Percentiles rank a stretch among this genome's conserved stretches.
phyloP scores from a whole-genome alignment of 2,888 invertebrate species.

The Lobophora halterata region DNA sequence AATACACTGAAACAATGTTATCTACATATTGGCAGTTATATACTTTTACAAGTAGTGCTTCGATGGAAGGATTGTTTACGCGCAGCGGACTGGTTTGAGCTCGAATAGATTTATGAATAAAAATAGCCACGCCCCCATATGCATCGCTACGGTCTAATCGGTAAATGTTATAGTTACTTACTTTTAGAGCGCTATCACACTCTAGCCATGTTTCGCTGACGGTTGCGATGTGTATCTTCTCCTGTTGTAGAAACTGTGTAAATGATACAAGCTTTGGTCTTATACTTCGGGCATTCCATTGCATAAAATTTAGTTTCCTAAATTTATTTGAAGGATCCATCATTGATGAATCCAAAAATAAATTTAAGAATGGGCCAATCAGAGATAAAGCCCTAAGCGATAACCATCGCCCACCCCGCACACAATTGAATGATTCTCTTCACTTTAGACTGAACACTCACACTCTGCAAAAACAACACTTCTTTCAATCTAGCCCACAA shows the following conservation, averaged over 20 bases:
- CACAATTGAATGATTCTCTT: too few species aligned
- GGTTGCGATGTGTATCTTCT: constrained; percentile 5
- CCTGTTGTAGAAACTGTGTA: background rate
- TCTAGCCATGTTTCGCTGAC: constrained; percentile 9
- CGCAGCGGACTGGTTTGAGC: background rate
- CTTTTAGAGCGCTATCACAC: too few species aligned
- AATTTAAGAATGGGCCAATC: constrained; percentile 3
- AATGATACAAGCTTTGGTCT: constrained; percentile 1
- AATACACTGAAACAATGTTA: constrained; percentile 7
- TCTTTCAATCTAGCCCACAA: constrained; percentile 1
- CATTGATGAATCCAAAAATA: constrained; percentile 1
- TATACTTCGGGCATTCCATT: constrained; percentile 15
- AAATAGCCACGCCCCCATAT: background rate
- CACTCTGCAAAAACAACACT: too few species aligned
- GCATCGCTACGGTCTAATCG: constrained; percentile 1
- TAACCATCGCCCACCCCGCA: too few species aligned
- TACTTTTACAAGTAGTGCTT: constrained; percentile 4
- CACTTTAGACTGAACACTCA: too few species aligned
- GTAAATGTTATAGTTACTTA: too few species aligned
- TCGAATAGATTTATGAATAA: background rate
- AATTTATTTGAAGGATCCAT: background rate
- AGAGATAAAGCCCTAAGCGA: too few species aligned
- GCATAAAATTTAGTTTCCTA: background rate
- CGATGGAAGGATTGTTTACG: background rate
- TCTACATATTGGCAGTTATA: constrained; percentile 5